These are phyloP conservation scores for Trypoxylon attenuatum DNA, from an alignment of 2,888 invertebrate genomes.

Conservation along the genomic window DNA sequence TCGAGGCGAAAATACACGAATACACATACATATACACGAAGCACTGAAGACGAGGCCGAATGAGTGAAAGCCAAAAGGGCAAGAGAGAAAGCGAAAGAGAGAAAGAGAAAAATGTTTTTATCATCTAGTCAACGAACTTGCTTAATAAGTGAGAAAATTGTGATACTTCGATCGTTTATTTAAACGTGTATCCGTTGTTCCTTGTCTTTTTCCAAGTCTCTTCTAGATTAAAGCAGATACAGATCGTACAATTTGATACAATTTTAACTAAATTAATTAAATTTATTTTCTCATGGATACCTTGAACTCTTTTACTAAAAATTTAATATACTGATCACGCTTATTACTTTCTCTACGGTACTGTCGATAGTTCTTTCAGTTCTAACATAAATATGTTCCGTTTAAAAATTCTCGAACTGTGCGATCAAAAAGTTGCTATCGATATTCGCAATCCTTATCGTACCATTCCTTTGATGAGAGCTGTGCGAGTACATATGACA, in stretches of 20 bases:
- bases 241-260: too few relatives aligned
- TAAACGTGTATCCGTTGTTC: constrained; percentile 7
- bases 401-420: constrained; percentile 12
- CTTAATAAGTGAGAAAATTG: constrained; percentile 29
- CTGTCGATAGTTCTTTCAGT: too few relatives aligned
- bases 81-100: constrained; percentile 24
- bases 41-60: not conserved
- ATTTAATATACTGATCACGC: too few relatives aligned
- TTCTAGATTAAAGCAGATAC: too few relatives aligned
- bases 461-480: constrained; percentile 21
- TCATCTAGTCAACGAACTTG: constrained; percentile 54
- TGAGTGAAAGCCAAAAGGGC: constrained; percentile 26
- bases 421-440: not conserved
- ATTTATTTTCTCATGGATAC: too few relatives aligned
- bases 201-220: too few relatives aligned
- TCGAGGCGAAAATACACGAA: constrained; percentile 12
- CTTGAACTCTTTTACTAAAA: too few relatives aligned
- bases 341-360: too few relatives aligned
- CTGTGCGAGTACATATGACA: constrained; percentile 2
- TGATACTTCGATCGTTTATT: constrained; percentile 28
- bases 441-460: constrained; percentile 5
- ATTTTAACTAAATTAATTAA: too few relatives aligned
- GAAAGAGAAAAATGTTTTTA: constrained; percentile 34
- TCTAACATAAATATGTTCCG: too few relatives aligned
- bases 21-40: constrained; percentile 4